phyloP scores from a whole-genome alignment of 64 coral and sea anemone genomes.

The Astreopora myriophthalma region DNA sequence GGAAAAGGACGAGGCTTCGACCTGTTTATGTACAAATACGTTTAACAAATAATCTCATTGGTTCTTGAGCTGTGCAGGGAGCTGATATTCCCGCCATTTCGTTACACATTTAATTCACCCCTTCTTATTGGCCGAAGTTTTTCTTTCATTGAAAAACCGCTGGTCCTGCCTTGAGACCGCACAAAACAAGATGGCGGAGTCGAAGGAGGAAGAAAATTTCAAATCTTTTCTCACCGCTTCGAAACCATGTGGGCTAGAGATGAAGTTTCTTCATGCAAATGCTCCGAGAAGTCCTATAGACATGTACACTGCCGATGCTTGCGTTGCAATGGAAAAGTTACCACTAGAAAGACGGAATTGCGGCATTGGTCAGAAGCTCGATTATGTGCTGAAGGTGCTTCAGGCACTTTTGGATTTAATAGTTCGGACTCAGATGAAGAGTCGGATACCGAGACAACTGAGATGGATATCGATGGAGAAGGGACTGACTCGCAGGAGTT shows the following conservation, averaged over 20 bases:
- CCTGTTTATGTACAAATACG: slow-evolving; percentile 6
- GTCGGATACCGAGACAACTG: not conserved
- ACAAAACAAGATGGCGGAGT: slow-evolving; percentile 4
- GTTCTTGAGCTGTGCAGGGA: not conserved
- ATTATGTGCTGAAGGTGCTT: slow-evolving; percentile 1
- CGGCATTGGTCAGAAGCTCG: slow-evolving; percentile 42
- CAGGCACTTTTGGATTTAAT: slow-evolving; percentile 8
- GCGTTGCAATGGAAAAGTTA: slow-evolving; percentile 29
- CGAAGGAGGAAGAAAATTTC: not conserved
- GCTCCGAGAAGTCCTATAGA: slow-evolving; percentile 3
- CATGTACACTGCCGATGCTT: slow-evolving; percentile 34
- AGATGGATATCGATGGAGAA: slow-evolving; percentile 8
- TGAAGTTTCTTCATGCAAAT: slow-evolving; percentile 7
- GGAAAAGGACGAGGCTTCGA: not conserved
- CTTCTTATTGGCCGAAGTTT: not conserved
- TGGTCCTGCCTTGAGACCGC: not conserved
- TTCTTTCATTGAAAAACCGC: slow-evolving; percentile 1
- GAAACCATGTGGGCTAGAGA: not conserved
- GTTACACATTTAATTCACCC: not conserved
- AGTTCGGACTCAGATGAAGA: slow-evolving; percentile 14
- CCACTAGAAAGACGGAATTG: slow-evolving; percentile 31
- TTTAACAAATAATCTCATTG: not conserved
- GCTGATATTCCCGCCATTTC: not conserved
- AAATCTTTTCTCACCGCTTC: not conserved
- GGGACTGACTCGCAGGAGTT: slow-evolving; percentile 1